phyloP scores from a whole-genome alignment of 2,113 vertebrate genomes.

The Pteruthius melanotis region DNA sequence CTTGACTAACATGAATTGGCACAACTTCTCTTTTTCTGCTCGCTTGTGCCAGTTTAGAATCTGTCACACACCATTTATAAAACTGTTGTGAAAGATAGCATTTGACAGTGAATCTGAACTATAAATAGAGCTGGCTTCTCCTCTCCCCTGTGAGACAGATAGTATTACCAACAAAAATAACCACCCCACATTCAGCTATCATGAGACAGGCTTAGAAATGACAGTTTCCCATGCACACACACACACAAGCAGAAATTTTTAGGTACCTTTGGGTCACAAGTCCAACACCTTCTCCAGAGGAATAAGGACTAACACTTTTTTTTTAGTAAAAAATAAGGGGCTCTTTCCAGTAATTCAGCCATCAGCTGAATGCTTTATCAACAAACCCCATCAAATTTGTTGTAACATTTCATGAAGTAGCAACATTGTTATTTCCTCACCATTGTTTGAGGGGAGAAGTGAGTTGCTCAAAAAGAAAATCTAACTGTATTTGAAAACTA shows the following conservation, averaged over 20 bases:
- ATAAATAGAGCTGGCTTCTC: conserved; percentile 53
- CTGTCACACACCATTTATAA: conserved; percentile 33
- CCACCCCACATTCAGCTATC: background rate
- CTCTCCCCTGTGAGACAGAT: conserved; percentile 29
- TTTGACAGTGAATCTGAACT: conserved; percentile 38
- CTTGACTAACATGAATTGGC: background rate
- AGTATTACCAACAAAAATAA: conserved; percentile 26
- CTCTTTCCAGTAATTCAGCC: background rate
- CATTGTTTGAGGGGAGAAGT: background rate
- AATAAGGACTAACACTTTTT: background rate
- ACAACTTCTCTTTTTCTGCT: background rate
- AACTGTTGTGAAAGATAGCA: conserved; percentile 16
- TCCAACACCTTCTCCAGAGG: background rate
- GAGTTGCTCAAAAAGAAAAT: background rate
- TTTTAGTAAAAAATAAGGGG: background rate
- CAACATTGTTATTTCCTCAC: background rate
- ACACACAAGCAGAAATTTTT: background rate
- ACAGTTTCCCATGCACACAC: background rate
- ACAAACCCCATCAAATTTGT: background rate
- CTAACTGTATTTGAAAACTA: background rate
- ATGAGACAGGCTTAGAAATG: background rate
- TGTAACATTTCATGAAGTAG: background rate
- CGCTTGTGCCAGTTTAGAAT: background rate
- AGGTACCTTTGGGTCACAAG: background rate
- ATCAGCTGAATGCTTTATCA: background rate